A percentile compares a stretch with the other conserved stretches of the same genome.
phyloP scores from a whole-genome alignment of 2,113 vertebrate genomes.

The Seriola quinqueradiata region DNA sequence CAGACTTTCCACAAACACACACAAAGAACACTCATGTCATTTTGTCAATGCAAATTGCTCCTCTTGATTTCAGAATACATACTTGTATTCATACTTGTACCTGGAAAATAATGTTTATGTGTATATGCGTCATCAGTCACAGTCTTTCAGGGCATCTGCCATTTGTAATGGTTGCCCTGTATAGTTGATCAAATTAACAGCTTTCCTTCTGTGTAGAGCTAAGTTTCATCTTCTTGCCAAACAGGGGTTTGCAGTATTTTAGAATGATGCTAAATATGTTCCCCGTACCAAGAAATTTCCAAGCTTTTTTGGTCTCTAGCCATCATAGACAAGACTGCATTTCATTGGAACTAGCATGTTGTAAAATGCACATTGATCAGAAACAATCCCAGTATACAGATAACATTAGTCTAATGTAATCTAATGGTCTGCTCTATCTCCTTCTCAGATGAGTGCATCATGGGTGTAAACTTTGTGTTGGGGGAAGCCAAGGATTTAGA shows the following conservation, averaged over 20 bases:
- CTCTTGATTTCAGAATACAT: not conserved
- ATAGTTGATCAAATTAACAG: not conserved
- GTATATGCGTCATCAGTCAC: not conserved
- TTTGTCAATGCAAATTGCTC: not conserved
- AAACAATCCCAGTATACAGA: not conserved
- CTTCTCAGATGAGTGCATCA: conserved; percentile 87
- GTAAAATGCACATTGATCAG: not conserved
- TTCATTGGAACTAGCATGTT: not conserved
- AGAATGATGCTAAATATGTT: not conserved
- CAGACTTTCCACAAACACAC: not conserved
- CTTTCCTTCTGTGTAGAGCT: not conserved
- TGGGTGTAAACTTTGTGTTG: conserved; percentile 72
- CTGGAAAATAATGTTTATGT: not conserved
- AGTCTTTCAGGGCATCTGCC: conserved; percentile 11
- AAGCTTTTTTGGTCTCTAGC: not conserved
- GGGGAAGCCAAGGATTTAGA: conserved; percentile 36
- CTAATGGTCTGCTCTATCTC: conserved; percentile 12
- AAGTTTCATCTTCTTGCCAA: not conserved
- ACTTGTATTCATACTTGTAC: not conserved
- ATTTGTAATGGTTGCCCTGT: not conserved
- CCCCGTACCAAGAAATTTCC: not conserved
- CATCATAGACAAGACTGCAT: conserved; percentile 8
- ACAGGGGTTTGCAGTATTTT: conserved; percentile 12
- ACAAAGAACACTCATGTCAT: not conserved
- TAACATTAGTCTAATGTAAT: not conserved